These are phyloP conservation scores for Tragulus kanchil DNA, from an alignment of 2,113 vertebrate genomes.

Conservation along the genomic window DNA sequence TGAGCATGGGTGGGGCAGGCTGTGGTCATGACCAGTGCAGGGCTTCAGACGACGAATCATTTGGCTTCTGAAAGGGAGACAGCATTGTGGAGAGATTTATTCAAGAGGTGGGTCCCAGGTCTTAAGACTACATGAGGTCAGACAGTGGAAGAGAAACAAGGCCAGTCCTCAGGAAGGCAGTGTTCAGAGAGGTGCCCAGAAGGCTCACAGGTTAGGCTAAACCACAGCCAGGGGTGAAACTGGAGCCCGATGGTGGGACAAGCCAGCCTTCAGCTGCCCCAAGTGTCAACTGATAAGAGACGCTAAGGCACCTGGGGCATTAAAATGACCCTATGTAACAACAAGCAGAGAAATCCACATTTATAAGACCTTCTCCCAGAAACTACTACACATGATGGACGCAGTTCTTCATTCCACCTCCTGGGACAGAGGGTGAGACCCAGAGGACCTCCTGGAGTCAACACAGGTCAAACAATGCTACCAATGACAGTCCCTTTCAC, in stretches of 20 bases:
- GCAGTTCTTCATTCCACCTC: background rate
- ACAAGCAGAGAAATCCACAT: background rate
- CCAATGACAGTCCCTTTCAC: background rate
- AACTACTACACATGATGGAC: background rate
- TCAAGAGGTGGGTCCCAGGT: background rate
- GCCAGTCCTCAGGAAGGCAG: background rate
- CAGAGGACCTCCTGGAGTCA: background rate
- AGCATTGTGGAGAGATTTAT: background rate
- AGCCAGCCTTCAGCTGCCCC: background rate
- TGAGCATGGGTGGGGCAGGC: background rate
- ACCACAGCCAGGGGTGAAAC: background rate
- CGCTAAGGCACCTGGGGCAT: background rate
- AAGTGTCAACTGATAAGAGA: background rate
- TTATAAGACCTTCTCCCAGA: background rate
- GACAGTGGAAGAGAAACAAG: background rate
- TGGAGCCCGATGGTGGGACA: background rate
- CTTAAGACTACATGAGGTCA: conserved; percentile 44
- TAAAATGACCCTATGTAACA: background rate
- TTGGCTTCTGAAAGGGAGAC: background rate
- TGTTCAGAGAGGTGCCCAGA: background rate
- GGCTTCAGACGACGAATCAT: background rate
- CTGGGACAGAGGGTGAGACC: background rate
- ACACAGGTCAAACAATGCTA: background rate
- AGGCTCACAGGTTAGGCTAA: background rate
- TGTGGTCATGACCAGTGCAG: accelerated